Base-by-base conservation (phyloP, 2,888 invertebrate species). In the Caenorhabditis sp. region DNA sequence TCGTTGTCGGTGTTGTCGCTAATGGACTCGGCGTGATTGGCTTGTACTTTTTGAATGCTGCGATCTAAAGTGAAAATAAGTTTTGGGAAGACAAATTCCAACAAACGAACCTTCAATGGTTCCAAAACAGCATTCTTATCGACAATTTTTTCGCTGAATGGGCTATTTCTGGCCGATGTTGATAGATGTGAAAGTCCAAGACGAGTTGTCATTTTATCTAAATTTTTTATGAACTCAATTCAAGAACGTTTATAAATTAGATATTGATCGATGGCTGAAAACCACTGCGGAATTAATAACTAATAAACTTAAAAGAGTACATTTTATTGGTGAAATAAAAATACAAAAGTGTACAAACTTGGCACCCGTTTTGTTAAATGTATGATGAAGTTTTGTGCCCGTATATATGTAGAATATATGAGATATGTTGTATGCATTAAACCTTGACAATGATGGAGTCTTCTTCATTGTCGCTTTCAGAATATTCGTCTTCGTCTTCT, bases 141-240 rank as follows among this genome's bases (percentile, higher is more conserved):
- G 26, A 38, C 57, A 53, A 43, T 43, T 12, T 53, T 53, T 21
- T 21, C 14, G 26, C 59, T 57, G 23, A 62, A 68, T n/a, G 72
- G 72, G 23, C 67, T 68, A 62, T 72, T 72, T 20, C 68, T 63
- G 43, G 72, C 72, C 23, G 72, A 72, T n/a, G 25, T 62, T 61
- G 56, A 65, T 12, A 72, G 62, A 31, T 72, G 72, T 23, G 56
- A 38, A 25, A 72, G 65, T 23, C 72, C 72, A 54, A 68, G 31
- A 58, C 68, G 31, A 23, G 23, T 59, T 38, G 21, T 59, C 66
- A n/a, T 36, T 12, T 14, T 49, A 17, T 14, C 12, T 14, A 27
- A n/a, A 56, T 4, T 14, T 27, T 17, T 26, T n/a, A 56, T 17
- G 14, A n/a, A 10, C 17, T 10, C 17, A 56, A 56, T 5, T 3